Base-by-base conservation (phyloP, 2,113 vertebrate genomes). In the Laticauda colubrina region DNA sequence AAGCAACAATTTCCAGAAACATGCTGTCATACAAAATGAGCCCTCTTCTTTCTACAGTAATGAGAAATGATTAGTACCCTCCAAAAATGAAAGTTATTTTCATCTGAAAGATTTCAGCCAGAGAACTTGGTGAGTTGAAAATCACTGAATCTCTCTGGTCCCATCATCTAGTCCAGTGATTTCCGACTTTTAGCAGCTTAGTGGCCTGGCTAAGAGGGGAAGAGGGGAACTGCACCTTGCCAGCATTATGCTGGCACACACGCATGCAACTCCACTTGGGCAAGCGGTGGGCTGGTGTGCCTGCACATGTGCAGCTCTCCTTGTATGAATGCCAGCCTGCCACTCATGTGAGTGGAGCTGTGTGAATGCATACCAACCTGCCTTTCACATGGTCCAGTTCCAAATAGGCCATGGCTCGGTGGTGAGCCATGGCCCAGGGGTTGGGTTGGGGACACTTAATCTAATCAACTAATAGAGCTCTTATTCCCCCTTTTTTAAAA, bases 1-100 rank as follows among this genome's bases (percentile, higher is more conserved):
- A 93, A 91, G 2, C 81, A 91, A 24, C 3, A 88, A 1, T 15
- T 53, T 90, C 3, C n/a, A 88, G 9, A 94, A 93, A 29, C 5
- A 56, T 24, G n/a, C 2, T 94, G 5, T 81, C 39, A 61, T 54
- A 55, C 1, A 53, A 3, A 75, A 88, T 5, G 12, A 90, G 89
- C 61, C 34, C 0, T 29, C 90, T 88, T 23, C 61, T 61, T 1
- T 86, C 9, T 51, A 9, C 91, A 54, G 91, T 15, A 92, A 92
- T 88, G 24, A 39, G 34, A 91, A 34, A 81, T 81, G 11, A 11
- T 91, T 86, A 23, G 24, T 55, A 10, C 21, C 23, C 0, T 11
- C 90, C 7, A 59, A 51, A 89, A 18, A 57, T 26, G 15, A 91
- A 94, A 90, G 5, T 1, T 2, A 85, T 92, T 64, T 61, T 61